These are phyloP conservation scores for Barbus barbus DNA, from an alignment of 2,113 vertebrate species.

Conservation along the genomic window DNA sequence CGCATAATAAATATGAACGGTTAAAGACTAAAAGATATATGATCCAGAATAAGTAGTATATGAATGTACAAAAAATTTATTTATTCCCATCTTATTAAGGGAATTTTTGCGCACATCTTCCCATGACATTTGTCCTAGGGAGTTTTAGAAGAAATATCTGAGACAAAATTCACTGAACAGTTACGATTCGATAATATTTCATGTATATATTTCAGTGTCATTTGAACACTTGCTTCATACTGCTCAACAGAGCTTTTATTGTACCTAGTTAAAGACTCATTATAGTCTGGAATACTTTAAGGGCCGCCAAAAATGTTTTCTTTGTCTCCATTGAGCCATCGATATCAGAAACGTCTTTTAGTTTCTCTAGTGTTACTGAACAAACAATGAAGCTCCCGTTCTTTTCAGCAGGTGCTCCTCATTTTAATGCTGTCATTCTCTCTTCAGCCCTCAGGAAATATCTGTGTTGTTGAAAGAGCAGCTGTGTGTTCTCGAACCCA, in stretches of 20 bases:
- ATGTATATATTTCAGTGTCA: background rate
- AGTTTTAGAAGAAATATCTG: background rate
- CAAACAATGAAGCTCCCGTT: background rate
- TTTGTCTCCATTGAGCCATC: background rate
- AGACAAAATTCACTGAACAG: background rate
- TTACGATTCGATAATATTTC: background rate
- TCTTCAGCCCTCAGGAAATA: conserved; percentile 5
- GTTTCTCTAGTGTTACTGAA: background rate
- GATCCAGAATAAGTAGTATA: background rate
- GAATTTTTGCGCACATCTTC: background rate
- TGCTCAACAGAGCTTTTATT: background rate
- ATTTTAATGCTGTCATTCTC: conserved; percentile 25
- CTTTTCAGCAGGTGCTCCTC: conserved; percentile 9
- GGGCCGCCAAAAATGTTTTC: background rate
- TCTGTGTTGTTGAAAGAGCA: conserved; percentile 27
- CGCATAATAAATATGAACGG: background rate
- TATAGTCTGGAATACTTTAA: background rate
- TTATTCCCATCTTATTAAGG: background rate
- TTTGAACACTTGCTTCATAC: background rate
- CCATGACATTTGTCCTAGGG: background rate
- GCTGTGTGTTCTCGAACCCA: conserved; percentile 30
- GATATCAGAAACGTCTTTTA: conserved; percentile 6
- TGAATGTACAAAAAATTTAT: background rate
- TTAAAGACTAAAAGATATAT: conserved; percentile 1
- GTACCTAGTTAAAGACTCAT: background rate